Conservation (phyloP, 2,113 vertebrate species). For the Charadrius vociferus region DNA sequence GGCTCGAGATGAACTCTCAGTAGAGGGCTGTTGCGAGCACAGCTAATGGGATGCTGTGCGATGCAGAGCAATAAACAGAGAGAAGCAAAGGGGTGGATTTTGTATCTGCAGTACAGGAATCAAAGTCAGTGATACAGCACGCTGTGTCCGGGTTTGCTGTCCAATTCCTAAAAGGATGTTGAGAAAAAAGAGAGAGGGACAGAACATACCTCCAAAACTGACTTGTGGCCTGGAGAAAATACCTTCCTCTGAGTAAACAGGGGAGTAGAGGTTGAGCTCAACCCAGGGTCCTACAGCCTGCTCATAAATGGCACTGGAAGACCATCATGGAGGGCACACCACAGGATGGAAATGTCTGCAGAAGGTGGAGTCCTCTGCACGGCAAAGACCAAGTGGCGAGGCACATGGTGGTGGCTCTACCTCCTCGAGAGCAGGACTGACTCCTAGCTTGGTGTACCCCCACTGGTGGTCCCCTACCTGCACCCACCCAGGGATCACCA, state of each 20-base stretch:
- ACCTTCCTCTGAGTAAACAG: background rate
- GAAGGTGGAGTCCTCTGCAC: background rate
- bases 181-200: background rate
- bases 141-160: background rate
- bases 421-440: background rate
- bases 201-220: background rate
- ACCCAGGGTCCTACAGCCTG: background rate
- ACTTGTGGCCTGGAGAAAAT: background rate
- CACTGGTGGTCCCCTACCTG: background rate
- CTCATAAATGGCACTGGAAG: background rate
- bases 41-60: background rate
- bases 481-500: background rate
- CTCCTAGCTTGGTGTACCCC: background rate
- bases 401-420: background rate
- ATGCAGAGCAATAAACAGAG: background rate
- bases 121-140: background rate
- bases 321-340: accelerated
- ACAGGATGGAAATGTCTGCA: background rate
- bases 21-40: background rate
- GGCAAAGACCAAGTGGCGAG: background rate
- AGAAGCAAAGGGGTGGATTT: background rate
- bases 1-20: slow-evolving; percentile 37
- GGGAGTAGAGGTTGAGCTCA: background rate
- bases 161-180: background rate
- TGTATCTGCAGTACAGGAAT: background rate